Evolutionary conservation across 2,113 vertebrate species (phyloP), one percentile per base, ranked within the genome.

Genomic region (Limnothrissa miodon): DNA sequence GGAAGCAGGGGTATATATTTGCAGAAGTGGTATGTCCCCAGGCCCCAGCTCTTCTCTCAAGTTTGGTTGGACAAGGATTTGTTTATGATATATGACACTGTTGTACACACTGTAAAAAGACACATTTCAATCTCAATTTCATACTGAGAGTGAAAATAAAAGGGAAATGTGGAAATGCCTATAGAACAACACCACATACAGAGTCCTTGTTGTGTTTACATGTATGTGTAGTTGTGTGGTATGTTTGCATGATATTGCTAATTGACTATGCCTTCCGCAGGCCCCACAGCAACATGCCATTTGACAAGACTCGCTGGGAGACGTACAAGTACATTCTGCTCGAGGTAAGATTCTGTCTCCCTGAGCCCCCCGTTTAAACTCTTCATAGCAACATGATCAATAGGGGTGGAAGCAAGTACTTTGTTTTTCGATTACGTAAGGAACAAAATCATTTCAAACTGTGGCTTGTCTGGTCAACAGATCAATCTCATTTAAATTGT

Each of bases 321-420:
- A 85, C 92, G 17, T 92, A 88, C 8, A 92, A 90, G 83, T 94
- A 93, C 83, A 0, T 94, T n/a, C 88, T 94, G 87, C 84, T 91
- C 33, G 95, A 96, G 96, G 96, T 97, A 95, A 93, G 94, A 15
- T 70, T 10, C 17, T 78, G 39, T 46, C n/a, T 21, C 10, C 86
- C 29, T 74, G 66, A 36, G 33, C 36, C 17, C 66, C 36, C 2
- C 4, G 33, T 74, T 33, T 17, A 33, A 74, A 13, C 66, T 36
- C 13, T 19, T 36, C 29, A 36, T 33, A 36, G 15, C 29, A 17
- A 36, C 13, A 17, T 33, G 66, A 36, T 74, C 66, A 39, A 74
- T 33, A 74, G 66, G 36, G 13, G 66, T 17, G 11, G 29, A 36
- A 74, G 29, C 9, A 33, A 36, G 25, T 36, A 36, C 66, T 74